Evolutionary conservation across 1,140 invertebrate species (phyloP).

Genomic region (Helicoverpa armigera): DNA sequence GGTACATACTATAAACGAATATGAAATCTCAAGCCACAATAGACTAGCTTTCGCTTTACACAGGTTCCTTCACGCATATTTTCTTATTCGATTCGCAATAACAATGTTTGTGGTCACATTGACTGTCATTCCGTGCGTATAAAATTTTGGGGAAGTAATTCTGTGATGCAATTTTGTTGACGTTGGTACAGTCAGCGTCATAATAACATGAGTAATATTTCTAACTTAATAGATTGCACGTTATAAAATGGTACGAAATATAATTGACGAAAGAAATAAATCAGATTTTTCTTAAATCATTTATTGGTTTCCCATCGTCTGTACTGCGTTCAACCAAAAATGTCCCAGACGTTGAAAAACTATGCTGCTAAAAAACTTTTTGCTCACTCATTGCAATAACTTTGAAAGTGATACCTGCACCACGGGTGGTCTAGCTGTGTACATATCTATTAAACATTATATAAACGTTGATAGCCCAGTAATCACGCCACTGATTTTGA

Average conservation of each 20-base stretch:
- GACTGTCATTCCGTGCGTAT: slow-evolving; percentile 61
- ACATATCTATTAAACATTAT: slow-evolving; percentile 32
- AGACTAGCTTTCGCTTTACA: slow-evolving; percentile 46
- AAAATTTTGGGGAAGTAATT: slow-evolving; percentile 48
- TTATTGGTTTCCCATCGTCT: not conserved
- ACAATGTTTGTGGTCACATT: slow-evolving; percentile 64
- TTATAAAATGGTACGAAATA: too few species aligned
- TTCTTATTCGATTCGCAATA: slow-evolving; percentile 64
- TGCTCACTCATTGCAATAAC: slow-evolving; percentile 28
- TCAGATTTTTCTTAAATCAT: not conserved
- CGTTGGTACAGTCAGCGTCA: too few species aligned
- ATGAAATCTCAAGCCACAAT: slow-evolving; percentile 51
- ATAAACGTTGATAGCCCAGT: slow-evolving; percentile 31
- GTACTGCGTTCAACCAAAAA: not conserved
- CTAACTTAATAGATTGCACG: too few species aligned
- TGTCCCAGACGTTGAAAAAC: not conserved
- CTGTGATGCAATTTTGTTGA: slow-evolving; percentile 17
- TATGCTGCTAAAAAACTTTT: slow-evolving; percentile 25
- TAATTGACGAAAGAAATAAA: too few species aligned
- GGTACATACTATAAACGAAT: slow-evolving; percentile 47
- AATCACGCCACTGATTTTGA: slow-evolving; percentile 10
- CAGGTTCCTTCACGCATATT: slow-evolving; percentile 62
- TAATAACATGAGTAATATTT: too few species aligned
- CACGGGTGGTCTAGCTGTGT: slow-evolving; percentile 28
- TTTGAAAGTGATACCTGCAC: slow-evolving; percentile 30